Evolutionary conservation across 2,113 vertebrate genomes (phyloP).

Genomic region (Lagopus leucura): DNA sequence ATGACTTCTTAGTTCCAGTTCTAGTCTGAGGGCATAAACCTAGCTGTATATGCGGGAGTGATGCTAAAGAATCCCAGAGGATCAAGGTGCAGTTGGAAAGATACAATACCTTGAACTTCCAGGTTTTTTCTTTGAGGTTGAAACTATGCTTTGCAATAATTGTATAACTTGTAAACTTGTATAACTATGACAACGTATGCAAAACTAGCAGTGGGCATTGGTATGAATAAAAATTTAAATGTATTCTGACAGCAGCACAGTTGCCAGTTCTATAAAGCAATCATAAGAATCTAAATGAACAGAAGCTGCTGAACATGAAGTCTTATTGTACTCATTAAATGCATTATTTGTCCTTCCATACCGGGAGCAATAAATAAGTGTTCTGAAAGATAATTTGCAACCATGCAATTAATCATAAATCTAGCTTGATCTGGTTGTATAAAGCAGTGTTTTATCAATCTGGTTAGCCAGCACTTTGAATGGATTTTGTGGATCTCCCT

Average conservation of each 20-base stretch:
- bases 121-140: neutral
- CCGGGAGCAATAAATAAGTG: neutral
- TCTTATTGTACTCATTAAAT: neutral
- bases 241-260: neutral
- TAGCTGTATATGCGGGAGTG: neutral
- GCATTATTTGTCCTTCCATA: neutral
- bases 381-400: slow-evolving; percentile 12
- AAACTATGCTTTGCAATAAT: neutral
- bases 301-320: neutral
- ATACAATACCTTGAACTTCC: neutral
- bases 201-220: neutral
- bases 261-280: neutral
- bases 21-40: neutral
- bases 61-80: neutral
- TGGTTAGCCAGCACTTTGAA: neutral
- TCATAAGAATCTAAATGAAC: neutral
- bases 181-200: neutral
- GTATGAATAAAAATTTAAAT: neutral
- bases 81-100: neutral
- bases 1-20: neutral
- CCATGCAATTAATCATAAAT: slow-evolving; percentile 29
- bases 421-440: slow-evolving; percentile 24
- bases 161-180: neutral
- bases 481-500: slow-evolving; percentile 32
- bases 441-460: neutral